Percentiles rank a stretch among this genome's conserved stretches.
Conservation (phyloP, 2,113 vertebrate genomes). For the Eurypyga helias region DNA sequence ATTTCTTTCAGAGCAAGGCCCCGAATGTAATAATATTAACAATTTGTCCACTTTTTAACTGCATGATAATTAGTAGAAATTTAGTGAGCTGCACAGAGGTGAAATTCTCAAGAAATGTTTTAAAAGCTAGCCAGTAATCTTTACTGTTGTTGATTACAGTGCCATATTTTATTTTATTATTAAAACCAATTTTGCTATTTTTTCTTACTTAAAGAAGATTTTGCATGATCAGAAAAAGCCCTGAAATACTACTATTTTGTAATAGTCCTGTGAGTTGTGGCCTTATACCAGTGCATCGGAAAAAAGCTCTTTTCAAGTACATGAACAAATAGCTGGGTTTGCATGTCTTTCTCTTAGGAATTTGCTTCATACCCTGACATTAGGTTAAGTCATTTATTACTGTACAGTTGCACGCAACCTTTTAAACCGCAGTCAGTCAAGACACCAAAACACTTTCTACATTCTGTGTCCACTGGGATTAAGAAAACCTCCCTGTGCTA, state of each 20-base stretch:
- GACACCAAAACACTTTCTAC: not conserved
- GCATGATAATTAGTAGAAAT: constrained; percentile 60
- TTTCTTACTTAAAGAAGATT: not conserved
- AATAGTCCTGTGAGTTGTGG: not conserved
- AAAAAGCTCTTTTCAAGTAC: not conserved
- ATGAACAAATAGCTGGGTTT: not conserved
- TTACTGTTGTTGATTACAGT: not conserved
- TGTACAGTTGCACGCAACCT: not conserved
- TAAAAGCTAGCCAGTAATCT: not conserved
- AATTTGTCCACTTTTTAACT: constrained; percentile 70
- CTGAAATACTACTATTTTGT: not conserved
- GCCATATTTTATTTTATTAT: not conserved
- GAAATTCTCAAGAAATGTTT: constrained; percentile 51
- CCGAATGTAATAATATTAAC: constrained; percentile 26
- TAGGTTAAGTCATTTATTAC: not conserved
- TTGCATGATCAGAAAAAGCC: not conserved
- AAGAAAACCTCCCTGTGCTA: not conserved
- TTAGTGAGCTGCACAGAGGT: constrained; percentile 55
- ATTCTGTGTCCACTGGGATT: not conserved
- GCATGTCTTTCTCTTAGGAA: not conserved
- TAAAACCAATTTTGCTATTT: not conserved
- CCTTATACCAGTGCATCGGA: not conserved
- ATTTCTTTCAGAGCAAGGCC: constrained; percentile 44
- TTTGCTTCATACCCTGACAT: not conserved
- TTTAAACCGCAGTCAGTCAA: not conserved